Evolutionary conservation across 2,888 invertebrate genomes (phyloP).

Genomic region (Acanthococcus lagerstroemiae): DNA sequence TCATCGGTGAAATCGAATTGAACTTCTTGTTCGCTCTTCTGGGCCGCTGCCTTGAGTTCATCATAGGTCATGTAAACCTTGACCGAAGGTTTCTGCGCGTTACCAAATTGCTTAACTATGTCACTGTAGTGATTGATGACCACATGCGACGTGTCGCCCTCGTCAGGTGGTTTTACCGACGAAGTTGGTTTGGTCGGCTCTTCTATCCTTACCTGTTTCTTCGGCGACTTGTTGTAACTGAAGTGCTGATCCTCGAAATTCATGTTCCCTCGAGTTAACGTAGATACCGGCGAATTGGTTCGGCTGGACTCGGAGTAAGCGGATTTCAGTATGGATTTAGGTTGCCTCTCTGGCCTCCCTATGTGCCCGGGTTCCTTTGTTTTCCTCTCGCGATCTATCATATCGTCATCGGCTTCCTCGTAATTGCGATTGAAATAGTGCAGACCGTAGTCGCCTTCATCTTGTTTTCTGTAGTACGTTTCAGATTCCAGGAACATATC

Average conservation of each 20-base stretch:
- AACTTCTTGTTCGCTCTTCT: slow-evolving; percentile 2
- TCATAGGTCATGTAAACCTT: slow-evolving; percentile 52
- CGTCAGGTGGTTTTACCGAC: neutral
- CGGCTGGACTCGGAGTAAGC: neutral
- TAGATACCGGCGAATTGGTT: neutral
- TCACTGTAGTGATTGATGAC: slow-evolving; percentile 70
- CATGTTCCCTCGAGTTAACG: neutral
- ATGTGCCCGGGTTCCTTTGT: neutral
- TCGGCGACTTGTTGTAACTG: neutral
- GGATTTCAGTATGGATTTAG: slow-evolving; percentile 11
- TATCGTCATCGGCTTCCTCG: slow-evolving; percentile 2
- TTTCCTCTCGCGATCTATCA: neutral
- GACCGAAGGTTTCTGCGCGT: slow-evolving; percentile 46
- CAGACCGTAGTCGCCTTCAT: neutral
- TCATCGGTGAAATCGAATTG: neutral
- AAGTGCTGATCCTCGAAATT: neutral
- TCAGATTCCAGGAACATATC: slow-evolving; percentile 21
- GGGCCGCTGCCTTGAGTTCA: slow-evolving; percentile 51
- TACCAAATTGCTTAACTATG: slow-evolving; percentile 61
- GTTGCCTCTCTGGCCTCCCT: neutral
- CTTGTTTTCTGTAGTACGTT: neutral
- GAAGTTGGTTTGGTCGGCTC: slow-evolving; percentile 31
- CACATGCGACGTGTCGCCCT: slow-evolving; percentile 49
- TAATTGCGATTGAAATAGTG: slow-evolving; percentile 18
- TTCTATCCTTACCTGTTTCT: slow-evolving; percentile 37